phyloP scores from a whole-genome alignment of 2,797 vertebrate species.

The Oophaga sylvatica region DNA sequence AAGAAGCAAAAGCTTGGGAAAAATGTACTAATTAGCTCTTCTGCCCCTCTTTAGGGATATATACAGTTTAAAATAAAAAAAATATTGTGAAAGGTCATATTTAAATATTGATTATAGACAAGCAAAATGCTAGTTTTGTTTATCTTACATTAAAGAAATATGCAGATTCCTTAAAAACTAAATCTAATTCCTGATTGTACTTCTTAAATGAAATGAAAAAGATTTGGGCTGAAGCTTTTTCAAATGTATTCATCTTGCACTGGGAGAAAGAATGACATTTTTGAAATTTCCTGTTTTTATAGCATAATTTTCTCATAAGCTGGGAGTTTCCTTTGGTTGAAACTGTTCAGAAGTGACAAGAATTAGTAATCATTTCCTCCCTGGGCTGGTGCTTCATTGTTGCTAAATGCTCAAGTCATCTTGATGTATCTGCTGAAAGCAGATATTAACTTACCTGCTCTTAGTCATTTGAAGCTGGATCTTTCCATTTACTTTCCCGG shows the following conservation, averaged over 20 bases:
- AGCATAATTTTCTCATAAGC: slow-evolving; percentile 39
- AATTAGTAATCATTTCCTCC: slow-evolving; percentile 31
- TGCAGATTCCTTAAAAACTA: slow-evolving; percentile 35
- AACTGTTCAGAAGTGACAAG: slow-evolving; percentile 33
- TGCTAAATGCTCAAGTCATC: background rate
- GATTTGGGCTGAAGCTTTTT: slow-evolving; percentile 36
- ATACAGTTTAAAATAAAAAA: too few relatives aligned
- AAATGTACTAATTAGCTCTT: too few relatives aligned
- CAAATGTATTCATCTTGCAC: slow-evolving; percentile 36
- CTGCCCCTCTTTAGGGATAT: too few relatives aligned
- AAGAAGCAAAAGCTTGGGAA: too few relatives aligned
- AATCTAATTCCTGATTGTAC: slow-evolving; percentile 34
- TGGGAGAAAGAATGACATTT: slow-evolving; percentile 30
- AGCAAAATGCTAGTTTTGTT: slow-evolving; percentile 21
- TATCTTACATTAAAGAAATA: slow-evolving; percentile 37
- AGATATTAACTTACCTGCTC: slow-evolving; percentile 26
- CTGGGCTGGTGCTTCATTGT: slow-evolving; percentile 11
- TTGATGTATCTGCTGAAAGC: slow-evolving; percentile 50
- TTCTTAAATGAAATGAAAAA: slow-evolving; percentile 25
- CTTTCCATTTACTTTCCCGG: background rate
- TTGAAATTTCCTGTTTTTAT: slow-evolving; percentile 43
- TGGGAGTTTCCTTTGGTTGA: slow-evolving; percentile 41
- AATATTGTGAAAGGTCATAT: background rate
- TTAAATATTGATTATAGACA: background rate
- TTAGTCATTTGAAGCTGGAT: background rate